Evolutionary conservation across 2,888 invertebrate species (phyloP), one percentile per base, ranked within the genome.

Genomic region (Nomada ruficornis): DNA sequence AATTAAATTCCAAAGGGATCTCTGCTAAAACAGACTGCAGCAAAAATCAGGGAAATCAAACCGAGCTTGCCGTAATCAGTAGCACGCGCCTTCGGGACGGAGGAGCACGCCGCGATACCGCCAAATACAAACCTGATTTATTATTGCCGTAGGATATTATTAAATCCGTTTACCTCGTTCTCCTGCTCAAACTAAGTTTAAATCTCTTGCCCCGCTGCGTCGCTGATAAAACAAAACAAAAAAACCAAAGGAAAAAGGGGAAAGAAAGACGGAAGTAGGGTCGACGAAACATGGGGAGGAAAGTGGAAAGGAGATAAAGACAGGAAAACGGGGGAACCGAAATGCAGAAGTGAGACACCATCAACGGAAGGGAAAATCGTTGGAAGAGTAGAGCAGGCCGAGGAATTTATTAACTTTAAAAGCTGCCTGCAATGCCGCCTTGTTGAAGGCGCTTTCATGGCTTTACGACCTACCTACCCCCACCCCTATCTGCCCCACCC

Each of bases 381-480:
- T 69, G 77, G 78, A 84, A 81, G 80, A 84, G 82, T 80, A 77
- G 80, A 88, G 85, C 86, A 83, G 86, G 82, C 88, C 79, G 88
- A 89, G 89, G 90, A 92, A 92, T 92, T 92, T 92, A 92, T 92
- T 92, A 92, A 92, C 91, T 91, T 92, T 90, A 86, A 92, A 92
- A 92, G 90, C 91, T 87, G 89, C 84, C 89, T 81, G 87, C 90
- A 80, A 89, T 90, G 85, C 88, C 87, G 88, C 85, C 86, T 88
- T 83, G 89, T 90, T 89, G 86, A 84, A 84, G 87, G 83, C 88
- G 88, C 87, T 89, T 88, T 89, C 88, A 89, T 85, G 88, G 83
- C 88, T 90, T 88, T 86, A 86, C 86, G 85, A 89, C 77, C 82
- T 59, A 72, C 80, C 80, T 71, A 60, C 62, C 42, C 67, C 68